Base-by-base conservation (phyloP, 2,113 vertebrate species). In the Arizona elegans region DNA sequence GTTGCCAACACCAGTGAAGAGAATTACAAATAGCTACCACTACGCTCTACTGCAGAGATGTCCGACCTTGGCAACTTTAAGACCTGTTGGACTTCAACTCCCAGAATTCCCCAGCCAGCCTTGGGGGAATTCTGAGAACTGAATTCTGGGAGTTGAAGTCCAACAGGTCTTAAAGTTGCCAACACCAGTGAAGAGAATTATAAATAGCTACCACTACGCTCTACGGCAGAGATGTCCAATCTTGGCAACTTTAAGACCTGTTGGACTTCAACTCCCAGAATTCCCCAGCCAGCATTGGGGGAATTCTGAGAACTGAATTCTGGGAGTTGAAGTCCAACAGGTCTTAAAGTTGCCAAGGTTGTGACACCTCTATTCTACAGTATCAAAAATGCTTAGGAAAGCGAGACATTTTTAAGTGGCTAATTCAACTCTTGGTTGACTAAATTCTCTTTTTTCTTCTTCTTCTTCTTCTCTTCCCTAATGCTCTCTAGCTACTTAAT, bases 401-500 rank as follows among this genome's bases (percentile, higher is more conserved):
- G 1, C 1, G 1, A 17, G 10, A 3, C 12, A 7, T 12, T 33
- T 17, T 58, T 38, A 21, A n/a, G 8, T 23, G 47, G 33, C 81
- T 5, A 0, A 75, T 43, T 17, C 9, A 24, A 81, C 17, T 7
- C n/a, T 75, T 19, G 0, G 2, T 38, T 81, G 50, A 56, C 85
- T 12, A 2, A 86, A 58, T 9, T 54, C 93, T 87, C 10, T 3
- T 0, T 0, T 9, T 0, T 6, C n/a, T 0, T 47, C 43, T 43
- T 65, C 1, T 56, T 0, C 3, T 47, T 47, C 0, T 53, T 70
- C 1, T 52, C 9, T 91, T 62, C 91, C 90, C 89, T 87, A 19
- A n/a, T 19, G 70, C 0, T 95, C 43, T 50, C 59, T 93, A 98
- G 98, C 95, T 95, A 96, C 93, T 95, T 98, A 10, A 91, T 96